Evolutionary conservation across 2,888 invertebrate genomes (phyloP).

Genomic region (Orchestes rusci): DNA sequence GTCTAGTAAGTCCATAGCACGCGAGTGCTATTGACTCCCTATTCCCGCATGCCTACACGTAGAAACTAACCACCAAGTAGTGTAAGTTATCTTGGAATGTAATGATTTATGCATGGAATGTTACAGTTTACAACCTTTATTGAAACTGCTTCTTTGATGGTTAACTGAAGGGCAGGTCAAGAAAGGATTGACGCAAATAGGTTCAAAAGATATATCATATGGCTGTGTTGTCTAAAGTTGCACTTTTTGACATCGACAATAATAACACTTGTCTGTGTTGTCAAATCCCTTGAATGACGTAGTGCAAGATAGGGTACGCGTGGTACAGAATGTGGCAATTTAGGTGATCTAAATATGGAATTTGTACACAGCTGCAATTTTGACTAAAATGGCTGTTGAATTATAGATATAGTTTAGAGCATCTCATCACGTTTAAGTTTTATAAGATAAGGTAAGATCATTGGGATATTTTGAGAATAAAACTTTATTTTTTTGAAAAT

Average conservation of each 20-base stretch:
- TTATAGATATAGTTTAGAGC: too few relatives aligned
- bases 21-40: neutral
- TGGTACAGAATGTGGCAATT: too few relatives aligned
- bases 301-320: slow-evolving; percentile 22
- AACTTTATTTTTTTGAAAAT: too few relatives aligned
- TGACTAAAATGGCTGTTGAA: too few relatives aligned
- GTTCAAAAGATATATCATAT: too few relatives aligned
- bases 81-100: slow-evolving; percentile 11
- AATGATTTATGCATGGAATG: too few relatives aligned
- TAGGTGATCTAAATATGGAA: too few relatives aligned
- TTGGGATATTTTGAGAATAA: too few relatives aligned
- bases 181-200: slow-evolving; percentile 6
- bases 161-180: slow-evolving; percentile 10
- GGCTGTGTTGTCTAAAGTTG: slow-evolving; percentile 47
- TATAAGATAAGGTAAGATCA: too few relatives aligned
- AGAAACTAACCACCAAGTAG: slow-evolving; percentile 5
- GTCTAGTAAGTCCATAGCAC: too few relatives aligned
- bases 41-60: slow-evolving; percentile 5
- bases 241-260: slow-evolving; percentile 34
- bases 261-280: slow-evolving; percentile 20
- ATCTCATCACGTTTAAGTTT: too few relatives aligned
- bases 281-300: too few relatives aligned
- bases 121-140: slow-evolving; percentile 15
- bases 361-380: neutral
- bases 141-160: slow-evolving; percentile 17